Evolutionary conservation across 2,888 invertebrate species (phyloP).

Genomic region (Lasioglossum lativentre): DNA sequence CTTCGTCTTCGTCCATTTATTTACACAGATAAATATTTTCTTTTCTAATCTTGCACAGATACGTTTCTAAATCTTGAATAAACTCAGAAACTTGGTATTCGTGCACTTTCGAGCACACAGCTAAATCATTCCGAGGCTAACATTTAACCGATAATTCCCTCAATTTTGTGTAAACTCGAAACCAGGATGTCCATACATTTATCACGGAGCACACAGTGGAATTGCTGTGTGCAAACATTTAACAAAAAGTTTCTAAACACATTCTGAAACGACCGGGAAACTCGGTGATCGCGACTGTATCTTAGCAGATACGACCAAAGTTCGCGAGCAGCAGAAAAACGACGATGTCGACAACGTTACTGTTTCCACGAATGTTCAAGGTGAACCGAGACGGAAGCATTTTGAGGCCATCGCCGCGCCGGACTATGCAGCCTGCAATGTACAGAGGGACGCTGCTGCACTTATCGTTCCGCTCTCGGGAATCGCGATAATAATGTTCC

Average conservation of each 20-base stretch:
- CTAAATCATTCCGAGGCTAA: too few relatives aligned
- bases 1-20: neutral
- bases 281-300: neutral
- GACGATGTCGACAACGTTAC: neutral
- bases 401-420: neutral
- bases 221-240: neutral
- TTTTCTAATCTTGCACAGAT: neutral
- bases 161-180: too few relatives aligned
- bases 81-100: too few relatives aligned
- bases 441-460: conserved; percentile 32
- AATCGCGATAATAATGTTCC: conserved; percentile 59
- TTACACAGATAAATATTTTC: neutral
- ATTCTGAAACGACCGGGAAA: neutral
- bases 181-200: too few relatives aligned
- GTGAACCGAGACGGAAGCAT: conserved; percentile 2
- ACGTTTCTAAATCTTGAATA: neutral
- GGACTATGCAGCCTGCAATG: neutral
- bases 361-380: conserved; percentile 10
- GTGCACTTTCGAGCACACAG: neutral
- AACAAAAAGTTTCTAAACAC: neutral
- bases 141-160: too few relatives aligned
- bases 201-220: too few relatives aligned
- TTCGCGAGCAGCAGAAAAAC: neutral
- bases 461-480: conserved; percentile 54
- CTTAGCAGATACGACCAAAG: neutral